Conservation (phyloP, 2,888 invertebrate genomes). For the Bembecia ichneumoniformis region DNA sequence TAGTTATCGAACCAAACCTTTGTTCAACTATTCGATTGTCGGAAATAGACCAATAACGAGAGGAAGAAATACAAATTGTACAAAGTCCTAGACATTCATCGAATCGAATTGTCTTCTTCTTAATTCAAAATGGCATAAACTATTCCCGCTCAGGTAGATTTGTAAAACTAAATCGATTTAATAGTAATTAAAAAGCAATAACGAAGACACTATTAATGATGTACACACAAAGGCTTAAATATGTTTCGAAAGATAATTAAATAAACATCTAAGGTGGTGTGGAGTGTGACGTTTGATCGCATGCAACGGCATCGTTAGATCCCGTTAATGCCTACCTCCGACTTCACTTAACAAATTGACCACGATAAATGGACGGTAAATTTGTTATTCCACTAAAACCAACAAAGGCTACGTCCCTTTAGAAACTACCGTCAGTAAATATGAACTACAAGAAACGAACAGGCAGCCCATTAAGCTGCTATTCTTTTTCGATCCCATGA, state of each 20-base stretch:
- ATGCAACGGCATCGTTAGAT: slow-evolving; percentile 56
- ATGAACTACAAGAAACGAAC: background rate
- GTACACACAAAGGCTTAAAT: background rate
- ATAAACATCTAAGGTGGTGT: slow-evolving; percentile 30
- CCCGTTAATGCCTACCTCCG: slow-evolving; percentile 40
- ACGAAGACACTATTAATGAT: too few relatives aligned
- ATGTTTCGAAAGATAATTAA: slow-evolving; percentile 8
- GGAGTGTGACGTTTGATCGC: slow-evolving; percentile 18
- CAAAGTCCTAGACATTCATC: too few relatives aligned
- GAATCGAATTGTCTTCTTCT: too few relatives aligned
- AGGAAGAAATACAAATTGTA: too few relatives aligned
- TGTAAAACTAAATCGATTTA: too few relatives aligned
- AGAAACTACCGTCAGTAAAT: background rate
- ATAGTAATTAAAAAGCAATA: too few relatives aligned
- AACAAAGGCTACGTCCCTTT: background rate
- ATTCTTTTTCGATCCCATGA: background rate
- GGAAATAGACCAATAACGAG: too few relatives aligned
- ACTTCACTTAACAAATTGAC: slow-evolving; percentile 59
- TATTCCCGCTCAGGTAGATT: too few relatives aligned
- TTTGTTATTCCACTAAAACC: slow-evolving; percentile 8
- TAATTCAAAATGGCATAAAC: too few relatives aligned
- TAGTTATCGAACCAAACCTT: too few relatives aligned
- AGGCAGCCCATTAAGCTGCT: background rate
- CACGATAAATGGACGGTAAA: slow-evolving; percentile 27
- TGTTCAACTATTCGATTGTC: too few relatives aligned